Base-by-base conservation (phyloP, 2,888 invertebrate species). In the Orthosia gothica region DNA sequence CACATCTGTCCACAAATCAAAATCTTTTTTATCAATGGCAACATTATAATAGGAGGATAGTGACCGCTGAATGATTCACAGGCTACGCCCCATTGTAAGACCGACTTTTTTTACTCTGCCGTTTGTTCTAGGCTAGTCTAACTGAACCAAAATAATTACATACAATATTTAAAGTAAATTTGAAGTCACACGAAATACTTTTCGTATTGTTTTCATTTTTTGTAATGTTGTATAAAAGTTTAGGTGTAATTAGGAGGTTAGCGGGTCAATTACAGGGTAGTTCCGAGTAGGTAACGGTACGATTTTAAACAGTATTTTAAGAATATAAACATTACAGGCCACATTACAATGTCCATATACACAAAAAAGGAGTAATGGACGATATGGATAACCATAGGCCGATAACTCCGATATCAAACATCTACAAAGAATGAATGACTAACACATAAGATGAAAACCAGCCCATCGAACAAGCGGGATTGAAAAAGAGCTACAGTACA, bases 61-160 rank as follows among this genome's bases (percentile, higher is more conserved):
- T 88, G 86, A 88, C 88, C 89, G 83, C 70, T 73, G 71, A 77
- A 87, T 88, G 88, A 90, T 85, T 90, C 89, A 89, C 80, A 79
- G 76, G 73, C 70, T 70, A 86, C 87, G 82, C 87, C 82, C 83
- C 79, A 84, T 81, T 77, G 72, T 85, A 66, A 75, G 65, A 77
- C 62, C 54, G 40, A 40, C 32, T 64, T 82, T 86, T 86, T 82
- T 85, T 70, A 71, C 55, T 47, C 18, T 32, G 40, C 32, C 70
- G 32, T 72, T 79, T 67, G 74, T 68, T 79, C 66, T 77, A 82
- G 71, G 58, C 68, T 70, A 66, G 58, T 67, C 63, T 66, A 62
- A 74, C 64, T 78, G 73, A 79, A 79, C 57, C 69, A 68, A 74
- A 78, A 84, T 86, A 84, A 87, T 84, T 70, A 74, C 81, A 76